phyloP scores from a whole-genome alignment of 2,888 invertebrate genomes.

The Ptychoptera contaminata region DNA sequence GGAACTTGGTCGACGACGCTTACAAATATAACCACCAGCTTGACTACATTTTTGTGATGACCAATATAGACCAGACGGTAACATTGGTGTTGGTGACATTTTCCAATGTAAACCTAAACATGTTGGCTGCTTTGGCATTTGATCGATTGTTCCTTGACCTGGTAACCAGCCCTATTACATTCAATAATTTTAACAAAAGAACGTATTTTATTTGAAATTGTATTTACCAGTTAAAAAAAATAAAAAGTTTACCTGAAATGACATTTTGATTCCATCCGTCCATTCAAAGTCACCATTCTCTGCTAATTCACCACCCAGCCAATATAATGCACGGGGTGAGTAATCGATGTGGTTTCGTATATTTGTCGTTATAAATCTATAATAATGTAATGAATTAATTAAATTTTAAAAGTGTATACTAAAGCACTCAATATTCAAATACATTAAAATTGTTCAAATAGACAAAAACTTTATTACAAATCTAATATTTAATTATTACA shows the following conservation, averaged over 20 bases:
- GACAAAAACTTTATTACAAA: neutral
- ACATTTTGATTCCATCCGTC: slow-evolving; percentile 45
- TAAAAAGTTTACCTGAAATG: slow-evolving; percentile 31
- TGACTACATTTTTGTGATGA: slow-evolving; percentile 43
- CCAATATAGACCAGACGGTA: slow-evolving; percentile 59
- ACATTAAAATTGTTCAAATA: slow-evolving; percentile 1
- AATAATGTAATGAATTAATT: neutral
- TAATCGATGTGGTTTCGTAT: slow-evolving; percentile 55
- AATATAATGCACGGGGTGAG: slow-evolving; percentile 55
- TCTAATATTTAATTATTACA: neutral
- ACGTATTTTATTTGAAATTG: too few species aligned
- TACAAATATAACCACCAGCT: slow-evolving; percentile 56
- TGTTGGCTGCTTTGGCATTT: slow-evolving; percentile 19
- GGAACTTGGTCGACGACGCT: slow-evolving; percentile 30
- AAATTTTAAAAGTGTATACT: neutral
- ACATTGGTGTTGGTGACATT: slow-evolving; percentile 43
- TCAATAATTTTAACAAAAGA: neutral
- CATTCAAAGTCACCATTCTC: slow-evolving; percentile 38
- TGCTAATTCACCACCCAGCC: slow-evolving; percentile 48
- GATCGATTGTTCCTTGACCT: slow-evolving; percentile 33
- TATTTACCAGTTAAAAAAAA: neutral
- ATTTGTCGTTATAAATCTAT: slow-evolving; percentile 44
- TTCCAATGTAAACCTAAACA: slow-evolving; percentile 50
- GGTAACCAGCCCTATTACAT: slow-evolving; percentile 39
- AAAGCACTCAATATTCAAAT: neutral